Percentiles rank a stretch among this genome's conserved stretches.
These are phyloP conservation scores for Lasiommata megera DNA, from an alignment of 2,888 invertebrate species.

Conservation along the genomic window DNA sequence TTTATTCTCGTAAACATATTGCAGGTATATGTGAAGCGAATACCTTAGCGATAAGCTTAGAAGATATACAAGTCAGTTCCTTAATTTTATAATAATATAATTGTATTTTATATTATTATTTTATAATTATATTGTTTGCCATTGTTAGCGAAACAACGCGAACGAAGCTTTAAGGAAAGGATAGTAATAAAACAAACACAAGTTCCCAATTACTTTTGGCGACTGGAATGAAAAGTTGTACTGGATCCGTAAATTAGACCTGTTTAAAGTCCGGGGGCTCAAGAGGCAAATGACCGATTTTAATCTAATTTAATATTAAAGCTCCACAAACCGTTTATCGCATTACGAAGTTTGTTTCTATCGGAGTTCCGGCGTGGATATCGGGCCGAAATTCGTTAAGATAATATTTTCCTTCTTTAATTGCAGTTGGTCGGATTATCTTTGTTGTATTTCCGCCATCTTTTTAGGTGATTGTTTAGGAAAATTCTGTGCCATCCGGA, in stretches of 20 bases:
- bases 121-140: no score
- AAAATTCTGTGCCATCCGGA: not conserved
- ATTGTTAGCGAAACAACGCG: not conserved
- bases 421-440: conserved; percentile 18
- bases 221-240: conserved; percentile 6
- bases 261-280: conserved; percentile 8
- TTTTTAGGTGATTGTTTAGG: not conserved
- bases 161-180: not conserved
- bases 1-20: no score
- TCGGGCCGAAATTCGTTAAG: conserved; percentile 27
- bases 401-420: conserved; percentile 32
- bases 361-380: conserved; percentile 18
- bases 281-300: conserved; percentile 17
- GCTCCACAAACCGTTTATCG: conserved; percentile 28
- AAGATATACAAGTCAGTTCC: no score
- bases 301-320: conserved; percentile 28
- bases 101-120: no score
- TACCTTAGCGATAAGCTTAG: no score
- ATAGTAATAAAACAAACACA: not conserved
- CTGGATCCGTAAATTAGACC: conserved; percentile 1
- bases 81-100: no score
- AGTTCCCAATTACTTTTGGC: conserved; percentile 6
- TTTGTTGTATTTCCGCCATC: not conserved
- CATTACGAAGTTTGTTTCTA: conserved; percentile 27
- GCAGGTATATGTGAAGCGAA: no score